Base-by-base conservation (phyloP, 2,113 vertebrate species). In the Cisticola juncidis region DNA sequence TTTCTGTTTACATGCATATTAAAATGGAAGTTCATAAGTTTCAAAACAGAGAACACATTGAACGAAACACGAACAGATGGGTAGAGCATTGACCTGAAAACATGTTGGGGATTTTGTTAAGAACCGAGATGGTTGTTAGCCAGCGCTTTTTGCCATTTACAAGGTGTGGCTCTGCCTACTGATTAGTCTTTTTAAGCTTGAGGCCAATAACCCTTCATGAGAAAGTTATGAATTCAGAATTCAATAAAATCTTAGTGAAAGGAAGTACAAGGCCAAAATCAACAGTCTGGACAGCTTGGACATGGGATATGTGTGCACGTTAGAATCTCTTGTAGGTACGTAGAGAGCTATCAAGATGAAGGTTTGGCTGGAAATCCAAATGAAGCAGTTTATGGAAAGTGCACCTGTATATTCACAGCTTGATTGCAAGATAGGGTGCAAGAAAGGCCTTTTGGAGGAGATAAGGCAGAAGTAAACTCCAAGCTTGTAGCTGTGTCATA, bases 401-500 rank as follows among this genome's bases (percentile, higher is more conserved):
- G 14, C 42, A 13, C 18, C 5, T 1, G 1, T 42, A 31, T 73
- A 47, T 69, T 79, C 2, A 3, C 38, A 68, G 21, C 19, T 33
- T 60, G 26, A 48, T 47, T 24, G 19, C 26, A 72, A 38, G 26
- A 24, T 5, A 33, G 11, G 7, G 11, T 29, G 8, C 5, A 26
- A 17, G 44, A 85, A 87, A 12, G 2, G 2, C 19, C n/a, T 80
- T 84, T 74, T 64, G 53, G 28, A 82, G 48, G 44, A 86, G 21
- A 2, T 26, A 14, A 73, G 31, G 33, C 28, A 71, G 26, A 69
- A 57, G 9, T 9, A 47, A 80, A 25, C 50, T 78, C 44, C 14
- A 29, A 62, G 20, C 13, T 44, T 6, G 1, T 12, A 47, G 9
- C 9, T 71, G 2, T 35, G 12, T n/a, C 0, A 0, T 9, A 36